Conservation (phyloP, 2,888 invertebrate species). For the Dasypolia templi region DNA sequence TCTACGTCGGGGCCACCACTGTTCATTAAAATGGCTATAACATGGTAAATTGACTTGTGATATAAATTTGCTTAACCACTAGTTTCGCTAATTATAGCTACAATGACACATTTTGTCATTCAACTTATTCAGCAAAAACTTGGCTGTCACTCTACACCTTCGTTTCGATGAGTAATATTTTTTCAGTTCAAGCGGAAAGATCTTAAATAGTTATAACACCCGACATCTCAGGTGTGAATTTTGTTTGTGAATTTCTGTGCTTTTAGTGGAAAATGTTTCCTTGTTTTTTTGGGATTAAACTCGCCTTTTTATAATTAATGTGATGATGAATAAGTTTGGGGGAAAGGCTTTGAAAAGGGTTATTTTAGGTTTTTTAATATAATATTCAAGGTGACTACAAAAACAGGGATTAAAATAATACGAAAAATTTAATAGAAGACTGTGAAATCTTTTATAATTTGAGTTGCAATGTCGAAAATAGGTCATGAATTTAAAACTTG, state of each 20-base stretch:
- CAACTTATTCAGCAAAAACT: constrained; percentile 8
- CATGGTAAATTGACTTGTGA: neutral
- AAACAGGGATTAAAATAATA: too few species aligned
- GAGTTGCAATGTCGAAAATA: too few species aligned
- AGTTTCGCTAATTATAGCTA: neutral
- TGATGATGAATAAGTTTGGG: constrained; percentile 29
- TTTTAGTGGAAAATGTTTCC: constrained; percentile 48
- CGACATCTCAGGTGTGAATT: constrained; percentile 79
- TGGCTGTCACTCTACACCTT: constrained; percentile 28
- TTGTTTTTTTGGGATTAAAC: constrained; percentile 39
- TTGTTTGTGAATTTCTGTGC: constrained; percentile 73
- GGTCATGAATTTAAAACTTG: too few species aligned
- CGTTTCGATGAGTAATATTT: constrained; percentile 67
- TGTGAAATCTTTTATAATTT: too few species aligned
- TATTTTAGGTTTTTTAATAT: constrained; percentile 24
- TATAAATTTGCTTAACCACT: neutral
- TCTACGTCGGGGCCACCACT: neutral
- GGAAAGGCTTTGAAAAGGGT: constrained; percentile 30
- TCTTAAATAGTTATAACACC: constrained; percentile 76
- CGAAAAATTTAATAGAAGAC: too few species aligned
- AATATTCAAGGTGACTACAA: constrained; percentile 8
- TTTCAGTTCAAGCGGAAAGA: constrained; percentile 71
- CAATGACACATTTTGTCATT: neutral
- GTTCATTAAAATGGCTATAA: neutral
- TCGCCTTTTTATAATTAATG: constrained; percentile 44